phyloP scores from a whole-genome alignment of 2,888 invertebrate genomes.

The Sinopyrophorus schimmeli region DNA sequence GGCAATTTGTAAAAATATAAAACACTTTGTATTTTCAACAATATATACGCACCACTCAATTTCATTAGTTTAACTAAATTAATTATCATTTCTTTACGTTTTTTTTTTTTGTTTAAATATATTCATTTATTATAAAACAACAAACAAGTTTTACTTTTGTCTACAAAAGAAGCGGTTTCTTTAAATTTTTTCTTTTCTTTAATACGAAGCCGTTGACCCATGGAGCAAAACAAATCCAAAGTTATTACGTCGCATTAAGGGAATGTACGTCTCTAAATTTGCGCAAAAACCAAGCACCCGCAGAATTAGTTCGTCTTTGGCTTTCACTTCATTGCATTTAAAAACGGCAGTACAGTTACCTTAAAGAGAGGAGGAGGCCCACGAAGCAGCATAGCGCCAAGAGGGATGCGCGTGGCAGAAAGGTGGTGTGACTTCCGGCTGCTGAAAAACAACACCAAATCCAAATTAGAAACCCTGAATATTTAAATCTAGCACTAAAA shows the following conservation, averaged over 20 bases:
- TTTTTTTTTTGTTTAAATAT: too few relatives aligned
- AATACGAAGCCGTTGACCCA: slow-evolving; percentile 10
- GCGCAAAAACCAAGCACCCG: slow-evolving; percentile 36
- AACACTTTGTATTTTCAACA: background rate
- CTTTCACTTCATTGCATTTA: slow-evolving; percentile 38
- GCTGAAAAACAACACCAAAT: slow-evolving; percentile 39
- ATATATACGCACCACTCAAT: slow-evolving; percentile 19
- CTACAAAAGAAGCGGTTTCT: too few relatives aligned
- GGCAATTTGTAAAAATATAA: slow-evolving; percentile 14
- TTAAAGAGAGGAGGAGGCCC: slow-evolving; percentile 41
- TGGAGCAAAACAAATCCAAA: slow-evolving; percentile 14
- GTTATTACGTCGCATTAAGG: slow-evolving; percentile 22
- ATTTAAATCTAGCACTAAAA: too few relatives aligned
- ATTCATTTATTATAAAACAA: too few relatives aligned
- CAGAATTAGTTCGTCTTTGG: slow-evolving; percentile 43
- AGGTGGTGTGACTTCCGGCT: slow-evolving; percentile 48
- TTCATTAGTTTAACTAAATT: too few relatives aligned
- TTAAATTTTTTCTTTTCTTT: too few relatives aligned
- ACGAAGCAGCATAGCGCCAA: slow-evolving; percentile 45
- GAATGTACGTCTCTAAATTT: slow-evolving; percentile 27
- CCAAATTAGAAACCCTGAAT: too few relatives aligned
- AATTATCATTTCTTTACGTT: too few relatives aligned
- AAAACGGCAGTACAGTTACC: slow-evolving; percentile 46
- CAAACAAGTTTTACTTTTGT: too few relatives aligned
- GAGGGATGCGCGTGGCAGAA: slow-evolving; percentile 44